phyloP scores from a whole-genome alignment of 1,140 invertebrate species.

The Metaphire vulgaris region DNA sequence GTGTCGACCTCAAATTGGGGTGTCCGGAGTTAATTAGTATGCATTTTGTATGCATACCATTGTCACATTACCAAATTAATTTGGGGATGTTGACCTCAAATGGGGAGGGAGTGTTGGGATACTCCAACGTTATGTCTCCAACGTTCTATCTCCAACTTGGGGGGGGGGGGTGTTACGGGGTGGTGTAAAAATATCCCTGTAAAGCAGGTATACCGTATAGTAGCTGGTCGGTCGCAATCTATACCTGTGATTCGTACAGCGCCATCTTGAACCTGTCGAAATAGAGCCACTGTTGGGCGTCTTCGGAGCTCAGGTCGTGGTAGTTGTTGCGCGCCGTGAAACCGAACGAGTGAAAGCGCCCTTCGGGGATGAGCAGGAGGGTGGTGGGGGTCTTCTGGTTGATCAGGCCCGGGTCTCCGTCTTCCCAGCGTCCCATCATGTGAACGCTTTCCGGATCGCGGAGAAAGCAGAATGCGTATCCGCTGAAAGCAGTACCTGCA shows the following conservation, averaged over 20 bases:
- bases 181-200: too few relatives aligned
- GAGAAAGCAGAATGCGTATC: slow-evolving; percentile 60
- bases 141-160: too few relatives aligned
- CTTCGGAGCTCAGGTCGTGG: slow-evolving; percentile 57
- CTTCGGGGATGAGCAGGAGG: slow-evolving; percentile 57
- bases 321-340: slow-evolving; percentile 58
- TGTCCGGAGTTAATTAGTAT: too few relatives aligned
- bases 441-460: slow-evolving; percentile 57
- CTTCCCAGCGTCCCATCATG: slow-evolving; percentile 62
- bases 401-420: slow-evolving; percentile 59
- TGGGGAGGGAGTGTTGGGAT: too few relatives aligned
- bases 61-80: too few relatives aligned
- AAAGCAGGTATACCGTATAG: too few relatives aligned
- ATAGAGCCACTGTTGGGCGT: slow-evolving; percentile 58
- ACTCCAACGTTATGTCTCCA: too few relatives aligned
- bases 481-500: slow-evolving; percentile 61
- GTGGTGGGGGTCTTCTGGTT: slow-evolving; percentile 61
- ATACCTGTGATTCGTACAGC: slow-evolving; percentile 57
- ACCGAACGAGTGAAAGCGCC: slow-evolving; percentile 60
- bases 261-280: slow-evolving; percentile 64
- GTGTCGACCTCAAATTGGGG: too few relatives aligned
- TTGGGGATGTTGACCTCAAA: too few relatives aligned
- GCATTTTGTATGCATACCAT: too few relatives aligned
- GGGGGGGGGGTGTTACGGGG: too few relatives aligned
- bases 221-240: too few relatives aligned